phyloP scores from a whole-genome alignment of 1,140 invertebrate genomes.

The Adelges cooleyi region DNA sequence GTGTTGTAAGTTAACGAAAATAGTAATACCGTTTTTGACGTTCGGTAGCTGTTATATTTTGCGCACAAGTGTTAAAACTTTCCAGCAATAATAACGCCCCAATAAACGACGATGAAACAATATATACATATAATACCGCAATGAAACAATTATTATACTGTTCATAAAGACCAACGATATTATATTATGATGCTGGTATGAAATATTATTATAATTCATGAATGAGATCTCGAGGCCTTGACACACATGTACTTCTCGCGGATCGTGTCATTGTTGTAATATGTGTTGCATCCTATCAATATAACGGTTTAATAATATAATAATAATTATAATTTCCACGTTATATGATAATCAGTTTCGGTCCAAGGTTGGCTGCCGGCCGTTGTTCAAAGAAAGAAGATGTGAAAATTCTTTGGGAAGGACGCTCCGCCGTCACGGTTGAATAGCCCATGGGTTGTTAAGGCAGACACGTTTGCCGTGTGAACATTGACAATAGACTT shows the following conservation, averaged over 20 bases:
- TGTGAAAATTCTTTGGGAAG: slow-evolving; percentile 13
- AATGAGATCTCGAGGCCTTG: slow-evolving; percentile 16
- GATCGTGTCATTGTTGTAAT: slow-evolving; percentile 24
- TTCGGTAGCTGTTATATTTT: too few relatives aligned
- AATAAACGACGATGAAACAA: too few relatives aligned
- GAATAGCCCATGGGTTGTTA: background rate
- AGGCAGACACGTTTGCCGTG: slow-evolving; percentile 8
- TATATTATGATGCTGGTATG: too few relatives aligned
- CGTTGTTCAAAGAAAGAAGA: background rate
- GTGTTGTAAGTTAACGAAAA: too few relatives aligned
- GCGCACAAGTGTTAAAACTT: too few relatives aligned
- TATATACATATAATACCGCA: too few relatives aligned
- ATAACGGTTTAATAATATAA: slow-evolving; percentile 4
- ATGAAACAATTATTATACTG: too few relatives aligned
- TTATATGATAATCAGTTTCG: slow-evolving; percentile 24
- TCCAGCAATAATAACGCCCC: too few relatives aligned
- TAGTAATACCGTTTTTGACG: too few relatives aligned
- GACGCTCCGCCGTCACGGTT: slow-evolving; percentile 15
- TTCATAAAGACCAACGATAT: too few relatives aligned
- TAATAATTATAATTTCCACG: slow-evolving; percentile 20
- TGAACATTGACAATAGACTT: too few relatives aligned
- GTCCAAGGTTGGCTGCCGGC: background rate
- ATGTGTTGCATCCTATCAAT: background rate
- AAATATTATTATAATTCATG: too few relatives aligned
- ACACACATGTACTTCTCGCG: slow-evolving; percentile 16